Conservation (phyloP, 2,113 vertebrate species). For the Cathartes aura region DNA sequence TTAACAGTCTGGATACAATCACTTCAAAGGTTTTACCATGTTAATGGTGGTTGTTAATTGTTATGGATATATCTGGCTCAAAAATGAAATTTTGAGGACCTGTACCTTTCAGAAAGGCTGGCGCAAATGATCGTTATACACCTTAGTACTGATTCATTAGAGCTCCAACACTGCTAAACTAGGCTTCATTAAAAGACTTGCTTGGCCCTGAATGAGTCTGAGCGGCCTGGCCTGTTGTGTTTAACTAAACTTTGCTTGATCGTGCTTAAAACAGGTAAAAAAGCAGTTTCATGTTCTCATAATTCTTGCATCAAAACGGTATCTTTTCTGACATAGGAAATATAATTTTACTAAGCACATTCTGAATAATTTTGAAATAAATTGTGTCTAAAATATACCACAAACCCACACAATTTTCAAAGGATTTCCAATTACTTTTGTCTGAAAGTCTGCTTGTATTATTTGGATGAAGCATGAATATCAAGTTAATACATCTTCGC, state of each 20-base stretch:
- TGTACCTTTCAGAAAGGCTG: neutral
- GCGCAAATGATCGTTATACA: neutral
- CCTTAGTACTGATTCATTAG: neutral
- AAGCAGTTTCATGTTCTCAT: neutral
- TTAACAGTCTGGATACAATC: neutral
- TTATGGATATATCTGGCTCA: neutral
- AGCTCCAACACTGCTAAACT: neutral
- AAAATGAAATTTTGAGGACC: neutral
- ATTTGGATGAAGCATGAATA: neutral
- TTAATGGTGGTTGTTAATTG: neutral
- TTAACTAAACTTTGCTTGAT: neutral
- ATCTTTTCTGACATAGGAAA: neutral
- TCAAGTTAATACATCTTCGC: neutral
- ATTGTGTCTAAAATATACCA: neutral
- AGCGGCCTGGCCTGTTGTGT: neutral
- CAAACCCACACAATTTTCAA: neutral
- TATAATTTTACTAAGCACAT: neutral
- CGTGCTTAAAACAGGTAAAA: neutral
- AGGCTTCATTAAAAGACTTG: neutral
- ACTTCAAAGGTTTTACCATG: neutral
- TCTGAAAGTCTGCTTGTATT: neutral
- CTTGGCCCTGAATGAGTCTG: neutral
- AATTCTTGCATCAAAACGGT: constrained; percentile 17
- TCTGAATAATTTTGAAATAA: neutral
- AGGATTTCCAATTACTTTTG: neutral